Conservation (phyloP, 2,797 vertebrate species). For the Lophotriccus pileatus region DNA sequence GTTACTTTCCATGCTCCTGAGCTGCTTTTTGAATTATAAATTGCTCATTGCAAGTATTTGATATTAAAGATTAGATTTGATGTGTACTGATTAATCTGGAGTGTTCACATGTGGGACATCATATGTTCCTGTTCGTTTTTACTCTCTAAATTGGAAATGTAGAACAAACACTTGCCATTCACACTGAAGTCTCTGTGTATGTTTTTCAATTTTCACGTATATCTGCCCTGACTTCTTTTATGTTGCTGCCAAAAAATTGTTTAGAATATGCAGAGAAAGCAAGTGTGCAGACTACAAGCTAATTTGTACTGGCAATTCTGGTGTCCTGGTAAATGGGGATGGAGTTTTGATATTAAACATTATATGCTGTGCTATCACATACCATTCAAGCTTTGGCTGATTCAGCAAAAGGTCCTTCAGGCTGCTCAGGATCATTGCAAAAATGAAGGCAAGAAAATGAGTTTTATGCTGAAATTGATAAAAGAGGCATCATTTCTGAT, state of each 20-base stretch:
- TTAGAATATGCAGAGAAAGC: not conserved
- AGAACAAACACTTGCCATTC: not conserved
- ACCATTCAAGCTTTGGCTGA: not conserved
- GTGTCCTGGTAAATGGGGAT: not conserved
- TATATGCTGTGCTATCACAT: not conserved
- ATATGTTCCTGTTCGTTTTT: not conserved
- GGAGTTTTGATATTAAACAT: not conserved
- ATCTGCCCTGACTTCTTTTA: not conserved
- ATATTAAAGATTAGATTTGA: not conserved
- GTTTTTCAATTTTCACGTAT: not conserved
- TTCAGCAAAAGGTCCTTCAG: not conserved
- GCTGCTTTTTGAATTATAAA: not conserved
- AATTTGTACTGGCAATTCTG: not conserved
- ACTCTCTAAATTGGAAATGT: not conserved
- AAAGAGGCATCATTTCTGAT: not conserved
- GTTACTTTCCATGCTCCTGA: not conserved
- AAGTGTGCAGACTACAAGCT: not conserved
- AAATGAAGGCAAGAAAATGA: not conserved
- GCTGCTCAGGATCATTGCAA: not conserved
- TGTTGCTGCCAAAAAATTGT: not conserved
- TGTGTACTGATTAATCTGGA: not conserved
- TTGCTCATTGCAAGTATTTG: not conserved
- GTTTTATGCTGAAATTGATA: not conserved
- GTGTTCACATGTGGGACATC: not conserved
- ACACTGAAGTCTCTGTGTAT: not conserved